Base-by-base conservation (phyloP, 2,888 invertebrate species). In the Zaprionus lineosus region DNA sequence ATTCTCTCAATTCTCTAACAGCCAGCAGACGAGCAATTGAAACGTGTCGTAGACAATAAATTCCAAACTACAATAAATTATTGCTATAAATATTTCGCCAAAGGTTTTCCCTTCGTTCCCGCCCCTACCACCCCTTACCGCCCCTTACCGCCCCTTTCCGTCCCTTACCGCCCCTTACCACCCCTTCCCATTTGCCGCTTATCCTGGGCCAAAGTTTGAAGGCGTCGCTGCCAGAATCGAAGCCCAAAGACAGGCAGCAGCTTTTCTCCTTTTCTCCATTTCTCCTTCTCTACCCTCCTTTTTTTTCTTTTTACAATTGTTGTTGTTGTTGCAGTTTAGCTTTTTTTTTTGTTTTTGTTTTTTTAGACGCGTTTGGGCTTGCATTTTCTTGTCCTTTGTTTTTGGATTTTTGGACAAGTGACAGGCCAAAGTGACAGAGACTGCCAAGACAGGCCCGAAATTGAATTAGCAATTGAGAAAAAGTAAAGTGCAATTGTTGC, bases 41-140 rank as follows among this genome's bases (percentile, higher is more conserved):
- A 86, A 81, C 86, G 84, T 81, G 81, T 81, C 86, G 81, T 84
- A 86, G 86, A 81, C 86, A 86, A 81, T 81, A 86, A 81, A 81
- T 81, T 81, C 81, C 81, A 81, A 81, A 86, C 71, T 82, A 81
- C 81, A 84, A 81, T 81, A 81, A 81, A 81, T 81, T 86, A 81
- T 81, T 81, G 85, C 78, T 78, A 78, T 78, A 78, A 78, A 78
- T 78, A 78, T 78, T 78, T 78, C 76, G 84, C 61, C 73, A 83
- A 85, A 68, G 70, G 74, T 77, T 84, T 66, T 41, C 33, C 21
- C 43, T 16, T 15, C 31, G 39, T 16, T 36, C 29, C 28, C 34
- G 7, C 16, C 34, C 18, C 7, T n/a, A n/a, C 21, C 7, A 12
- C 11, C 21, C 14, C 39, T 31, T 21, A 1, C 6, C 18, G 9